Percentiles rank a stretch among this genome's conserved stretches.
These are phyloP conservation scores for Calliphora vicina DNA, from an alignment of 1,140 invertebrate genomes.

Conservation along the genomic window DNA sequence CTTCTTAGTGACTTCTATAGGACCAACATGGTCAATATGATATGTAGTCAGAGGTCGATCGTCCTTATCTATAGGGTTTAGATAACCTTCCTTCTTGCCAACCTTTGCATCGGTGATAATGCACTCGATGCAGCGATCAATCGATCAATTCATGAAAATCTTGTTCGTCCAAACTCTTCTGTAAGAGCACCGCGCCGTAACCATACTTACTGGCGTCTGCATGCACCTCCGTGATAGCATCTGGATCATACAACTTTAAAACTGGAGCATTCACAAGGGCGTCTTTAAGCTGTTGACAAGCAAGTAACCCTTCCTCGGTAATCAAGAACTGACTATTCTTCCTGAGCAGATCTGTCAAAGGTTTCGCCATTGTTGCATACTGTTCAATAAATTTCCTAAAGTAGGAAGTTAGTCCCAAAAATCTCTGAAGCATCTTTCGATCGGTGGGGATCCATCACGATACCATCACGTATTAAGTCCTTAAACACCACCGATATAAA, in stretches of 20 bases:
- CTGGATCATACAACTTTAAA: slow-evolving; percentile 1
- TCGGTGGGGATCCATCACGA: slow-evolving; percentile 42
- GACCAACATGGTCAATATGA: slow-evolving; percentile 49
- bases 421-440: slow-evolving; percentile 48
- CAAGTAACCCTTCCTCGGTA: background rate
- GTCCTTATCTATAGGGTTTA: slow-evolving; percentile 53
- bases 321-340: slow-evolving; percentile 31
- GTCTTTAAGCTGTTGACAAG: slow-evolving; percentile 38
- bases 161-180: slow-evolving; percentile 48
- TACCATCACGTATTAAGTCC: slow-evolving; percentile 19
- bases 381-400: slow-evolving; percentile 43
- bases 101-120: slow-evolving; percentile 38
- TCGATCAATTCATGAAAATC: too few relatives aligned
- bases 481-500: slow-evolving; percentile 42
- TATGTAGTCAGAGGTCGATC: slow-evolving; percentile 47
- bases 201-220: slow-evolving; percentile 48
- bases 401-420: slow-evolving; percentile 54
- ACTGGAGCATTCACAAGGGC: slow-evolving; percentile 37
- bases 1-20: slow-evolving; percentile 56
- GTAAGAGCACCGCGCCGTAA: slow-evolving; percentile 47
- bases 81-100: slow-evolving; percentile 61
- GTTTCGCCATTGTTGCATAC: too few relatives aligned
- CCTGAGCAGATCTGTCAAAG: slow-evolving; percentile 28
- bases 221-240: background rate
- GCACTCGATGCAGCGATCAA: slow-evolving; percentile 48